Conservation (phyloP, 2,797 vertebrate species). For the Geotrypetes seraphini region DNA sequence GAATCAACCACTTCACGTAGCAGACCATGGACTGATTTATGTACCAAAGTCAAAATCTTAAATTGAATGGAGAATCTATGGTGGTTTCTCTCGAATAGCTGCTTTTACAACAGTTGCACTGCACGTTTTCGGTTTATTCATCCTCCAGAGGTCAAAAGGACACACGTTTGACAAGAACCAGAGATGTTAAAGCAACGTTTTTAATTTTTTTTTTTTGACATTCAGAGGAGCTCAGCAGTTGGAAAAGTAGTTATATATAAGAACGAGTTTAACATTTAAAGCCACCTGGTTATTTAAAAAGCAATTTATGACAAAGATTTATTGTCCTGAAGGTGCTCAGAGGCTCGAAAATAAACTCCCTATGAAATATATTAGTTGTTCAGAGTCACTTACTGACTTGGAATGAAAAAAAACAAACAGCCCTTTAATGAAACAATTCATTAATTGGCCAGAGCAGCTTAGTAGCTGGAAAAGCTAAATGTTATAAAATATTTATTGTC, state of each 20-base stretch:
- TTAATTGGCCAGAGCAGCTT: conserved; percentile 34
- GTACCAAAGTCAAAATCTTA: no score
- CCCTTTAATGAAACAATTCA: conserved; percentile 33
- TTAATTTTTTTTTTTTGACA: no score
- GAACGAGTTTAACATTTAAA: conserved; percentile 20
- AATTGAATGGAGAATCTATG: no score
- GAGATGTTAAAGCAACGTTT: no score
- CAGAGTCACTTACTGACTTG: conserved; percentile 33
- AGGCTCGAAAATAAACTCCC: conserved; percentile 28
- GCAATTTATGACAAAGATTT: conserved; percentile 27
- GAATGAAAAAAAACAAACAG: no score
- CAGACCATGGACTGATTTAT: no score
- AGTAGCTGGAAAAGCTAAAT: conserved; percentile 18
- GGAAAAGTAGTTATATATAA: conserved; percentile 42
- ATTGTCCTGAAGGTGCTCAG: conserved; percentile 38
- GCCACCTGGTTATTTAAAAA: conserved; percentile 28
- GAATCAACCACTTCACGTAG: no score
- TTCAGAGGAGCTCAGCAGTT: conserved; percentile 15
- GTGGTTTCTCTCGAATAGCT: no score
- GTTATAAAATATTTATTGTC: conserved; percentile 39
- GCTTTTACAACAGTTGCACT: no score
- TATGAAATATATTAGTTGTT: conserved; percentile 42
- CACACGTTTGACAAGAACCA: no score
- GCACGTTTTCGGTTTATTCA: no score
- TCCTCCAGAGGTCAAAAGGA: no score